Percentiles rank a stretch among this genome's conserved stretches.
phyloP scores from a whole-genome alignment of 92 coral and sea anemone genomes.

The Bergia puertoricense region DNA sequence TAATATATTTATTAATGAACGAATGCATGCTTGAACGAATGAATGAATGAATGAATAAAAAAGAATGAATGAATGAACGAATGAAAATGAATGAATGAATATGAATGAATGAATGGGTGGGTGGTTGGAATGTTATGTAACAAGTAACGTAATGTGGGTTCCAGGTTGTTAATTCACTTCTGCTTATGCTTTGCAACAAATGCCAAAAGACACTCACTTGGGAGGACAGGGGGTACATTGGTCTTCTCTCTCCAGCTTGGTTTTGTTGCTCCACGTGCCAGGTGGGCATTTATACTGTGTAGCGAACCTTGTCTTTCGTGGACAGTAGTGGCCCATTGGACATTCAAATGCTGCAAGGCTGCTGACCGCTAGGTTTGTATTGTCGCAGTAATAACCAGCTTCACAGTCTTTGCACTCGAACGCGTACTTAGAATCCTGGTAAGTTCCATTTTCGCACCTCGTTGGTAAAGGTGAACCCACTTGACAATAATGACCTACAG shows the following conservation, averaged over 20 bases:
- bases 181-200: neutral
- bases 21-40: too few relatives aligned
- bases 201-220: slow-evolving; percentile 58
- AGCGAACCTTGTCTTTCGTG: slow-evolving; percentile 73
- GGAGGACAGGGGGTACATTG: slow-evolving; percentile 89
- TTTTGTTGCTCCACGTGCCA: slow-evolving; percentile 96
- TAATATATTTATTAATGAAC: too few relatives aligned
- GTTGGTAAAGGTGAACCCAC: slow-evolving; percentile 71
- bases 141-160: too few relatives aligned
- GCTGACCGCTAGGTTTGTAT: slow-evolving; percentile 68
- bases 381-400: slow-evolving; percentile 91
- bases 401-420: slow-evolving; percentile 71
- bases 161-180: too few relatives aligned
- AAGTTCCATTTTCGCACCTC: slow-evolving; percentile 92
- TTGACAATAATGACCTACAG: slow-evolving; percentile 81
- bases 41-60: too few relatives aligned
- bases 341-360: slow-evolving; percentile 71
- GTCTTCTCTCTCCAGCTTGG: slow-evolving; percentile 67
- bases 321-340: slow-evolving; percentile 86
- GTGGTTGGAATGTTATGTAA: too few relatives aligned
- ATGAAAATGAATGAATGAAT: too few relatives aligned
- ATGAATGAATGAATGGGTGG: too few relatives aligned
- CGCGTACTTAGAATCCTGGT: slow-evolving; percentile 72
- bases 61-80: neutral
- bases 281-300: slow-evolving; percentile 82